phyloP scores from a whole-genome alignment of 2,797 vertebrate genomes.

The Pampus argenteus region DNA sequence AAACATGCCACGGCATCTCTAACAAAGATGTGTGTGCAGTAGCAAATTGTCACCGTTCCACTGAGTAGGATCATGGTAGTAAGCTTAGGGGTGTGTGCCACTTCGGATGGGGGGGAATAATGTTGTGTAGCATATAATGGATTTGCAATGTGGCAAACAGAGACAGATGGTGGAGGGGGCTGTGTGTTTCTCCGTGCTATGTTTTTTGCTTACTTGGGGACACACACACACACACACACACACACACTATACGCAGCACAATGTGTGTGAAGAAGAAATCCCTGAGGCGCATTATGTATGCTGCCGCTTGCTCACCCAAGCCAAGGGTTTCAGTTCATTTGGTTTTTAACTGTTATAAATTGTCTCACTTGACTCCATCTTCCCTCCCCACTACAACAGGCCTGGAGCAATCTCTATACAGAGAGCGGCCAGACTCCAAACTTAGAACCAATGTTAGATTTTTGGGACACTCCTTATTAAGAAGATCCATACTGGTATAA shows the following conservation, averaged over 20 bases:
- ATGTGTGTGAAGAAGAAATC: slow-evolving; percentile 68
- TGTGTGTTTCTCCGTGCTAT: slow-evolving; percentile 62
- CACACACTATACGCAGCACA: slow-evolving; percentile 33
- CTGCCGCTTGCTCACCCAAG: slow-evolving; percentile 75
- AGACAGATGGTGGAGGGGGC: slow-evolving; percentile 79
- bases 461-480: slow-evolving; percentile 17
- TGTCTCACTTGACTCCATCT: slow-evolving; percentile 81
- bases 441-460: slow-evolving; percentile 35
- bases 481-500: slow-evolving; percentile 24
- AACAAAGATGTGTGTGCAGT: slow-evolving; percentile 66
- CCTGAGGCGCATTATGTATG: slow-evolving; percentile 78
- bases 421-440: slow-evolving; percentile 36
- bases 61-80: slow-evolving; percentile 66
- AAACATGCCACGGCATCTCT: slow-evolving; percentile 68
- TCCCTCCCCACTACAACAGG: slow-evolving; percentile 69
- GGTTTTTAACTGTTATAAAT: slow-evolving; percentile 83
- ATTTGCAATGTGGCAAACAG: slow-evolving; percentile 81
- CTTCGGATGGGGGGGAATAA: slow-evolving; percentile 76
- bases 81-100: slow-evolving; percentile 77
- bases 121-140: slow-evolving; percentile 80
- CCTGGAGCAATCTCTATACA: slow-evolving; percentile 55
- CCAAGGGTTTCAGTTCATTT: slow-evolving; percentile 82
- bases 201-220: slow-evolving; percentile 57
- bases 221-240: slow-evolving; percentile 41
- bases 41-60: slow-evolving; percentile 72